Evolutionary conservation across 2,113 vertebrate genomes (phyloP).

Genomic region (Chaetura pelagica): DNA sequence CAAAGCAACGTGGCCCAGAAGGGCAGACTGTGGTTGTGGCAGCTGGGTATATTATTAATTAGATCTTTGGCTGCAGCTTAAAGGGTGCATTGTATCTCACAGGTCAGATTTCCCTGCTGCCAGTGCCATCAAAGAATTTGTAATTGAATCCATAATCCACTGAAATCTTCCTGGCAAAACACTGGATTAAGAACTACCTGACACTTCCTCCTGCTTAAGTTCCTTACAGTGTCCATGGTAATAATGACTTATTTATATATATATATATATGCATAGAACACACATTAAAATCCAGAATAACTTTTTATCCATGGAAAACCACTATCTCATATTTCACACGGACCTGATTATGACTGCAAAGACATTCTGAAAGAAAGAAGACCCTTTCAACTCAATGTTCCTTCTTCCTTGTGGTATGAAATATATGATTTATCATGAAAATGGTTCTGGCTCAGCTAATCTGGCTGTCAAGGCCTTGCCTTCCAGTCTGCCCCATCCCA

Average conservation of each 20-base stretch:
- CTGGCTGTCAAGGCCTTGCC: neutral
- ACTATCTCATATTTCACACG: neutral
- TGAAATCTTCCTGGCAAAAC: neutral
- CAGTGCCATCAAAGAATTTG: neutral
- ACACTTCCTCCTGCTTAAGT: neutral
- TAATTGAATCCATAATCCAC: neutral
- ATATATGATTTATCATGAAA: neutral
- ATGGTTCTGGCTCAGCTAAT: neutral
- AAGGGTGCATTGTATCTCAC: neutral
- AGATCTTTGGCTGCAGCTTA: slow-evolving; percentile 15
- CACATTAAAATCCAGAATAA: neutral
- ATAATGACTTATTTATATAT: neutral
- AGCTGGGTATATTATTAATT: neutral
- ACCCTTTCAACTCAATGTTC: neutral
- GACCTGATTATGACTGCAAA: neutral
- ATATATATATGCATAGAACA: neutral
- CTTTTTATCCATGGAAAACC: neutral
- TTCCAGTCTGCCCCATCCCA: neutral
- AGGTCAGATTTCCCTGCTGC: neutral
- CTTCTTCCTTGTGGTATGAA: neutral
- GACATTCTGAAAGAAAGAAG: neutral
- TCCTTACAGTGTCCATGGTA: neutral
- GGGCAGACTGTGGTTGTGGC: neutral
- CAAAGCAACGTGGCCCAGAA: neutral
- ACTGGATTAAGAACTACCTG: neutral